Evolutionary conservation across 1,140 invertebrate species (phyloP).

Genomic region (Panulirus ornatus): DNA sequence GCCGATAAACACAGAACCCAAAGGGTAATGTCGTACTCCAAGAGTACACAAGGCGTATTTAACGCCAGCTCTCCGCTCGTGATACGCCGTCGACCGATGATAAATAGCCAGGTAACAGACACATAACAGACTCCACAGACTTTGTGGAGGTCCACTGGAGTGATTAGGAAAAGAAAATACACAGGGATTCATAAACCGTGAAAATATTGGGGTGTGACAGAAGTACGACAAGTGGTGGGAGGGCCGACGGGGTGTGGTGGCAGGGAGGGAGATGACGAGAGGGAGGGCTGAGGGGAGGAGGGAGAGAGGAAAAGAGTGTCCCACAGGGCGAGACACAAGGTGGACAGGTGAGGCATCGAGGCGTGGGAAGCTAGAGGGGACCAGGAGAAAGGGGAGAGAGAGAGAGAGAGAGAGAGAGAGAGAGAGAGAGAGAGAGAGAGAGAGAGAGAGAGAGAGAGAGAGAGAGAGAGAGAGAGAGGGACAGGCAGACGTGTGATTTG

Average conservation of each 20-base stretch:
- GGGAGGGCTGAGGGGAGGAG: background rate
- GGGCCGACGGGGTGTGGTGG: too few species aligned
- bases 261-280: background rate
- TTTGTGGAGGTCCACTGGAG: too few species aligned
- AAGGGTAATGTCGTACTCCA: too few species aligned
- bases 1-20: too few species aligned
- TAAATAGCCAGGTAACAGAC: too few species aligned
- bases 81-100: too few species aligned
- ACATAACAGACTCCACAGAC: too few species aligned
- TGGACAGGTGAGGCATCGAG: slow-evolving; percentile 25
- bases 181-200: too few species aligned
- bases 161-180: too few species aligned
- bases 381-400: background rate
- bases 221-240: background rate
- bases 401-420: background rate
- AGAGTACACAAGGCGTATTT: too few species aligned
- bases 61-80: too few species aligned
- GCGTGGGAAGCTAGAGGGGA: slow-evolving; percentile 28
- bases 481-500: background rate
- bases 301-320: slow-evolving; percentile 8
- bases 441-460: background rate
- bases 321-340: background rate
- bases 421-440: background rate
- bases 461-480: background rate
- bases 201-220: background rate